Evolutionary conservation across 2,888 invertebrate species (phyloP).

Genomic region (Netelia virgata): DNA sequence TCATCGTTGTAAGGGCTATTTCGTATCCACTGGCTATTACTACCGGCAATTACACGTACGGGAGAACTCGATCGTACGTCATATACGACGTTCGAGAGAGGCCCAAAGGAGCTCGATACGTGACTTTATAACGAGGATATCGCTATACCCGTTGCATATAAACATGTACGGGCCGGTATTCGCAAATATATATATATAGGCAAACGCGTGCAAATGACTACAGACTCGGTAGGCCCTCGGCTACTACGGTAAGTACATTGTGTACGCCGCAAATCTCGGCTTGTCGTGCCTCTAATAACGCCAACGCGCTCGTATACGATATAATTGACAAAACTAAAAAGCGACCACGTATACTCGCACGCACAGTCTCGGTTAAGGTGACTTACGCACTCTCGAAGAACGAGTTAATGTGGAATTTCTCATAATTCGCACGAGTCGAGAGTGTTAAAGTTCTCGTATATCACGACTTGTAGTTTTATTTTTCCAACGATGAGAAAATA

Average conservation of each 20-base stretch:
- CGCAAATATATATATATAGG: conserved; percentile 4
- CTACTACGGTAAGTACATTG: conserved; percentile 32
- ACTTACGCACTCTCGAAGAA: too few species aligned
- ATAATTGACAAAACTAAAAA: conserved; percentile 34
- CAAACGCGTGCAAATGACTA: conserved; percentile 17
- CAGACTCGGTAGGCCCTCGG: conserved; percentile 21
- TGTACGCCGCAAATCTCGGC: conserved; percentile 34
- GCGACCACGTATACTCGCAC: too few species aligned
- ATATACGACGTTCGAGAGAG: conserved; percentile 36
- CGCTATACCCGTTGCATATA: conserved; percentile 10
- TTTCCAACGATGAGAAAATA: too few species aligned
- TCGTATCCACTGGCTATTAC: conserved; percentile 33
- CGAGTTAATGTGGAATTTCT: too few species aligned
- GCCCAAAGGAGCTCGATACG: conserved; percentile 27
- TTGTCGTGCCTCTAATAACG: conserved; percentile 30
- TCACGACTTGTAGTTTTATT: too few species aligned
- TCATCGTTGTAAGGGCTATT: conserved; percentile 40
- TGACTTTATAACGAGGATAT: background rate
- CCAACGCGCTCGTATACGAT: conserved; percentile 8
- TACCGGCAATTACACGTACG: conserved; percentile 65
- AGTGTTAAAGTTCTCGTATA: too few species aligned
- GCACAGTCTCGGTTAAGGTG: too few species aligned
- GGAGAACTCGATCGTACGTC: conserved; percentile 44
- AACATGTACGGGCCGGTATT: conserved; percentile 40
- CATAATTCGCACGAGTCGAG: too few species aligned